Evolutionary conservation across 2,113 vertebrate species (phyloP).

Genomic region (Arvicanthis niloticus): DNA sequence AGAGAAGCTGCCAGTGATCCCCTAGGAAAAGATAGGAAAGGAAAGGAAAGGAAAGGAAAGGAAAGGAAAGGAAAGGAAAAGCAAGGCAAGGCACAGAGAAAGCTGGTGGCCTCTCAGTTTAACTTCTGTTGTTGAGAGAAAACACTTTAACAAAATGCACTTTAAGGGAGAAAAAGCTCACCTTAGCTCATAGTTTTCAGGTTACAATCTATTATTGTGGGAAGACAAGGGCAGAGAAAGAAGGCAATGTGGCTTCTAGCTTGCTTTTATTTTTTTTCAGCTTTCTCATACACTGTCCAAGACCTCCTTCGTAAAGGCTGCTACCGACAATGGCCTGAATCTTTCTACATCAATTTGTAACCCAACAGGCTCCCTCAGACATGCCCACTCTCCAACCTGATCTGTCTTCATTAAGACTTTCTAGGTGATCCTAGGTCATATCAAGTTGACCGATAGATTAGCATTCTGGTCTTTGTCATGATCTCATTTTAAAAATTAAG

Average conservation of each 20-base stretch:
- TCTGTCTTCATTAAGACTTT: background rate
- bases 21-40: background rate
- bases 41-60: background rate
- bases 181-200: background rate
- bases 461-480: background rate
- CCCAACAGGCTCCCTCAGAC: background rate
- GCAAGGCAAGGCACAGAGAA: background rate
- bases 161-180: background rate
- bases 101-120: background rate
- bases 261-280: background rate
- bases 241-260: background rate
- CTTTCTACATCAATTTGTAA: background rate
- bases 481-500: background rate
- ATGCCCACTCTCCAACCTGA: background rate
- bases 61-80: background rate
- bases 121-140: constrained; percentile 9
- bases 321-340: background rate
- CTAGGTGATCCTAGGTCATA: background rate
- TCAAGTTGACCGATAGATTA: background rate
- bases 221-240: background rate
- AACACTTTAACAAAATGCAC: background rate
- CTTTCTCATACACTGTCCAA: background rate
- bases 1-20: constrained; percentile 44
- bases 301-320: background rate
- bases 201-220: background rate